Evolutionary conservation across 2,113 vertebrate species (phyloP).

Genomic region (Thunnus maccoyii): DNA sequence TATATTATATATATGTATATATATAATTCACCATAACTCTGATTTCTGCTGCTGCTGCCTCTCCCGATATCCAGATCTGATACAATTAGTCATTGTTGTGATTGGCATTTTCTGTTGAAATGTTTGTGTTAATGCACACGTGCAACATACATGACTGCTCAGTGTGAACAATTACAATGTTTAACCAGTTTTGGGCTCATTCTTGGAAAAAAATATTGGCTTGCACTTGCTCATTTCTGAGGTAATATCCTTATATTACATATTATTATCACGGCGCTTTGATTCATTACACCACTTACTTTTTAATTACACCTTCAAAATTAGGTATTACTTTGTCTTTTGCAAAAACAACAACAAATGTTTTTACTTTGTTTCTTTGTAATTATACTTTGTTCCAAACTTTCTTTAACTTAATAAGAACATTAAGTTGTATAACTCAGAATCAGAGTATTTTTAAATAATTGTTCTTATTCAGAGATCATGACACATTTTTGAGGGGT

Average conservation of each 20-base stretch:
- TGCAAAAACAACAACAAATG: conserved; percentile 28
- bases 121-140: conserved; percentile 30
- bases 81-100: conserved; percentile 2
- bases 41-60: conserved; percentile 9
- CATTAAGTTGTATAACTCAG: not conserved
- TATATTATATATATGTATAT: no score
- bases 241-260: conserved; percentile 26
- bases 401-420: not conserved
- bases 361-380: conserved; percentile 27
- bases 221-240: conserved; percentile 23
- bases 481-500: not conserved
- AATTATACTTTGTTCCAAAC: conserved; percentile 35
- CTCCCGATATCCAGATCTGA: conserved; percentile 11
- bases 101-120: conserved; percentile 37
- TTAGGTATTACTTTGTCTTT: conserved; percentile 38
- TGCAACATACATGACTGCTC: conserved; percentile 17
- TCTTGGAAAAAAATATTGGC: conserved; percentile 10
- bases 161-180: not conserved
- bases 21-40: conserved; percentile 29
- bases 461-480: not conserved
- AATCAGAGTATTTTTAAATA: not conserved
- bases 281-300: conserved; percentile 54
- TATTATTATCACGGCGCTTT: conserved; percentile 8
- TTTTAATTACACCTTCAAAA: conserved; percentile 57
- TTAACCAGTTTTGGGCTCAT: conserved; percentile 8